Base-by-base conservation (phyloP, 92 coral and sea anemone genomes). In the Epizoanthus fatuus region DNA sequence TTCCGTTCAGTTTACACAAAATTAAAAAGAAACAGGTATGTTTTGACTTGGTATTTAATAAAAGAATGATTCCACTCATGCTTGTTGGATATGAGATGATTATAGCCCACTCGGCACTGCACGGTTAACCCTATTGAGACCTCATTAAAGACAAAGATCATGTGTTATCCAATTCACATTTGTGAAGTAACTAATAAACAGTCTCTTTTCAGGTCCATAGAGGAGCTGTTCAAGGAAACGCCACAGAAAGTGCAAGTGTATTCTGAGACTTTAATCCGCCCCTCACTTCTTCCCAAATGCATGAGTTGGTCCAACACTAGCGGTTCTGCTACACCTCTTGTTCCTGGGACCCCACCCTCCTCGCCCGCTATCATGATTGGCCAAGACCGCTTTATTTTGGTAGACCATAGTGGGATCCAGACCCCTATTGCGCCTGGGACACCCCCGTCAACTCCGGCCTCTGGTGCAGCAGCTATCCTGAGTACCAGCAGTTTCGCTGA, bases 341-440 rank as follows among this genome's bases (percentile, higher is more conserved):
- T 87, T 16, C 98, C 98, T 65, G 64, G 94, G 62, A 92, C 98
- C 19, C 98, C 98, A 38, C 98, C 95, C 8, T 85, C 95, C 4
- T 88, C 97, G 5, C 97, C 93, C 0, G 86, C 83, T 6, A 25
- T 57, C 54, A 65, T 67, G 75, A 76, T 44, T 55, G 88, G 89
- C 63, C 92, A 72, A 83, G 89, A 86, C 40, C 90, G 84, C 65
- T 16, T 22, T 7, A 74, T 7, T 6, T 16, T 69, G 51, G 35
- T 58, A 12, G 74, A 86, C 39, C 57, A 66, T 13, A 75, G 83
- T 84, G 81, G 92, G 7, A 84, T 84, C 62, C 94, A 87, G 71
- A 35, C 91, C 42, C 84, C 25, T 49, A 29, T 72, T n/a, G n/a
- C n/a, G 15, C 45, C 63, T 13, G 14, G 63, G 7, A 66, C 81